Evolutionary conservation across 37 sponge, comb jelly and placozoan genomes (phyloP).

Genomic region (Eunapius fragilis): DNA sequence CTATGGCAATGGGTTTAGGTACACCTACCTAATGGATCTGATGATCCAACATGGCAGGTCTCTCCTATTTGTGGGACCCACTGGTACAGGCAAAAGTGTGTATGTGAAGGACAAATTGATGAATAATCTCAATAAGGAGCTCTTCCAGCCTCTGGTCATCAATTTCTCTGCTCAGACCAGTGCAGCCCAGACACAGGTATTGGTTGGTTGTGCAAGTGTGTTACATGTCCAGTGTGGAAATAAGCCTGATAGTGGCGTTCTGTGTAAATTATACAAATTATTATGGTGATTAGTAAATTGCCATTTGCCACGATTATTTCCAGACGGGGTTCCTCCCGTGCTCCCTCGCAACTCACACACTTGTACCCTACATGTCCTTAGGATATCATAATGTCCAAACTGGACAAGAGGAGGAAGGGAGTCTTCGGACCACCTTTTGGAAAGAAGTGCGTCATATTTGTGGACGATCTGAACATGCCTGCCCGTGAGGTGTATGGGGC

Average conservation of each 20-base stretch:
- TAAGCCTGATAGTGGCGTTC: too few species aligned
- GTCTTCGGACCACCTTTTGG: constrained; percentile 97
- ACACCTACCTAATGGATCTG: constrained; percentile 93
- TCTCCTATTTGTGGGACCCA: constrained; percentile 93
- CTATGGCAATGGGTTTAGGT: constrained; percentile 26
- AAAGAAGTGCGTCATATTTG: constrained; percentile 95
- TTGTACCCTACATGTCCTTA: constrained; percentile 23
- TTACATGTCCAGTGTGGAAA: too few species aligned
- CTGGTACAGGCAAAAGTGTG: constrained; percentile 98
- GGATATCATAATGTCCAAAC: constrained; percentile 96
- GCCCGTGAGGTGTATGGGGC: constrained; percentile 96
- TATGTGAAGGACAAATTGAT: constrained; percentile 98
- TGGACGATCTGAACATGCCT: constrained; percentile 99
- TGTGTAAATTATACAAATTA: too few species aligned
- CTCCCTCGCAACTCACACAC: too few species aligned
- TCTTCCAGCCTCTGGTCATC: constrained; percentile 90
- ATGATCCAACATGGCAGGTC: constrained; percentile 77
- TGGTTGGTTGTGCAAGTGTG: too few species aligned
- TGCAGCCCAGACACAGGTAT: constrained; percentile 85
- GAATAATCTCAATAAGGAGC: constrained; percentile 80
- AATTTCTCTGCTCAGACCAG: constrained; percentile 99
- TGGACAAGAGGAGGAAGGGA: constrained; percentile 96
- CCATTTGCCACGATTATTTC: too few species aligned
- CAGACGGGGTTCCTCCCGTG: too few species aligned
- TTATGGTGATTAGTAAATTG: too few species aligned